Conservation (phyloP, 2,113 vertebrate genomes). For the Atractosteus spatula region DNA sequence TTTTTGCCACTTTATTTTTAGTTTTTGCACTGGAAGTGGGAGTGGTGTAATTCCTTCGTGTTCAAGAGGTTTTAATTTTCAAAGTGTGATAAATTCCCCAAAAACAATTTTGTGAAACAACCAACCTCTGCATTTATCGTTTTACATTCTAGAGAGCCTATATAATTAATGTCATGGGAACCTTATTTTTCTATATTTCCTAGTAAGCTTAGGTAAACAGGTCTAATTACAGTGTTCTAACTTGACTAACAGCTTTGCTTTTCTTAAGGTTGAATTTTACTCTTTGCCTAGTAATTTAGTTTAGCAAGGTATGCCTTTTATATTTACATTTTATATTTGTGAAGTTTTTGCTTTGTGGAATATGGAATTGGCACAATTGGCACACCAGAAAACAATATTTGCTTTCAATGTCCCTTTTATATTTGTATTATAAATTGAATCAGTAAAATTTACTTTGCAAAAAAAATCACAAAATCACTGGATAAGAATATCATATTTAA, state of each 20-base stretch:
- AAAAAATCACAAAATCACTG: too few species aligned
- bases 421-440: neutral
- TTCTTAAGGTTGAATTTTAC: constrained; percentile 12
- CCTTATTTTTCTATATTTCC: constrained; percentile 8
- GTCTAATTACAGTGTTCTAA: constrained; percentile 8
- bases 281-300: constrained; percentile 9
- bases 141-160: neutral
- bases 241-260: constrained; percentile 9
- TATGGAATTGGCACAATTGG: neutral
- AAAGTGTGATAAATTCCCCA: too few species aligned
- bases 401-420: neutral
- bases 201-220: constrained; percentile 4
- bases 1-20: neutral
- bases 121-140: constrained; percentile 15
- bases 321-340: constrained; percentile 13
- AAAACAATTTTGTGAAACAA: constrained; percentile 23
- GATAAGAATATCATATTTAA: too few species aligned
- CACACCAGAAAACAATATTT: constrained; percentile 3
- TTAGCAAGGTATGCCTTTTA: constrained; percentile 10
- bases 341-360: neutral
- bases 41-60: too few species aligned
- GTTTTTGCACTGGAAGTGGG: neutral
- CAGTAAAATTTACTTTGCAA: too few species aligned
- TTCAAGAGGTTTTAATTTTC: too few species aligned
- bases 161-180: constrained; percentile 8